Conservation (phyloP, 1,140 invertebrate genomes). For the Achroia grisella region DNA sequence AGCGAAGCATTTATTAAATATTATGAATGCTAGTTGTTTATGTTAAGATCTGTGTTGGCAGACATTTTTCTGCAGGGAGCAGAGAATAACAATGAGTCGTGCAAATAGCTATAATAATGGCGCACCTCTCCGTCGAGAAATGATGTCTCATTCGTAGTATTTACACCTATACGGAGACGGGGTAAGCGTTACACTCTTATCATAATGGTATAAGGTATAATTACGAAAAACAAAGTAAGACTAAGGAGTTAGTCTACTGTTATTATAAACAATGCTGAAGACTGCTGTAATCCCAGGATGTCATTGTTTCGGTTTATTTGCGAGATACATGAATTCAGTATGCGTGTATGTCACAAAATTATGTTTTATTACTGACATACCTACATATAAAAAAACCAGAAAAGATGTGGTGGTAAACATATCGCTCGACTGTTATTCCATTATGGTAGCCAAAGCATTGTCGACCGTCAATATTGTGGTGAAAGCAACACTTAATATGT, state of each 20-base stretch:
- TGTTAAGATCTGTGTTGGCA: constrained; percentile 1
- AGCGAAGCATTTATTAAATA: too few relatives aligned
- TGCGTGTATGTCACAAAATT: too few relatives aligned
- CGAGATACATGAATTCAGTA: too few relatives aligned
- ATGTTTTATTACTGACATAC: too few relatives aligned
- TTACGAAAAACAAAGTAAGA: too few relatives aligned
- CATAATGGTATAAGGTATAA: background rate
- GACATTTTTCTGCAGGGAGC: constrained; percentile 12
- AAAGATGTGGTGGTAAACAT: too few relatives aligned
- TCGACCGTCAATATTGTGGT: too few relatives aligned
- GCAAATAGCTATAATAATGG: constrained; percentile 16
- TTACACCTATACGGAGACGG: background rate
- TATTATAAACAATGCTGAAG: constrained; percentile 1
- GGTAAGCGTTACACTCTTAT: background rate
- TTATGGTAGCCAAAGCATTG: too few relatives aligned
- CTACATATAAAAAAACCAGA: too few relatives aligned
- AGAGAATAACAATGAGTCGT: constrained; percentile 17
- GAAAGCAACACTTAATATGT: too few relatives aligned
- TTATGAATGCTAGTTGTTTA: background rate
- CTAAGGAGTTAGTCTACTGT: too few relatives aligned
- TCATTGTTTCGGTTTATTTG: background rate
- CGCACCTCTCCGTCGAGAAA: background rate
- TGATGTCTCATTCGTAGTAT: constrained; percentile 6
- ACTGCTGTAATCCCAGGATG: background rate
- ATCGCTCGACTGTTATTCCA: too few relatives aligned